phyloP scores from a whole-genome alignment of 1,140 invertebrate species.

The Zaprionus nigranus region DNA sequence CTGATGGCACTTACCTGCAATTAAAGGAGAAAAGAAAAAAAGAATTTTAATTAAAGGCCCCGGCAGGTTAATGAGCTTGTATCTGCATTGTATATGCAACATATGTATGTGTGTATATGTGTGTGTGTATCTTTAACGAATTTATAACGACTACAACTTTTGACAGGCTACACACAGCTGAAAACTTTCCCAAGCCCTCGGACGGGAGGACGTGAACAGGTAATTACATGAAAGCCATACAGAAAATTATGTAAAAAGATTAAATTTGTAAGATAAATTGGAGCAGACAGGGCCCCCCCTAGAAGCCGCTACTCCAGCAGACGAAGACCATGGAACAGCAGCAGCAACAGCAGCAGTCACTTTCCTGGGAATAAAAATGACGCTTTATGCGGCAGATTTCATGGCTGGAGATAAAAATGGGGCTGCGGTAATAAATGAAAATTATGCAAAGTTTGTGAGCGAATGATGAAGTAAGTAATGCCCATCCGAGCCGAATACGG shows the following conservation, averaged over 20 bases:
- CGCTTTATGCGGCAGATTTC: conserved; percentile 61
- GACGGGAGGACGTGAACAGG: conserved; percentile 44
- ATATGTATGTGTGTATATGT: not conserved
- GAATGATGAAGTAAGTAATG: conserved; percentile 76
- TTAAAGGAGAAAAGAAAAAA: conserved; percentile 38
- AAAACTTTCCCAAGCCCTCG: conserved; percentile 62
- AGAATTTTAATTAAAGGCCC: conserved; percentile 56
- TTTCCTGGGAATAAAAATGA: conserved; percentile 46
- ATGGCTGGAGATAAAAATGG: conserved; percentile 71
- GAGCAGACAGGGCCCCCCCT: conserved; percentile 45
- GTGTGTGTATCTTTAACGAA: not conserved
- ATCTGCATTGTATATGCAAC: not conserved
- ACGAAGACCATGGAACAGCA: conserved; percentile 34
- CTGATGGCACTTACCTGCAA: conserved; percentile 66
- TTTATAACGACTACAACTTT: conserved; percentile 39
- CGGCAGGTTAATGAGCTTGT: not conserved
- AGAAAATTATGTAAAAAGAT: conserved; percentile 79
- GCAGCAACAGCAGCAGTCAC: conserved; percentile 9
- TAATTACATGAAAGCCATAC: conserved; percentile 78
- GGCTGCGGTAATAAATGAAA: conserved; percentile 79
- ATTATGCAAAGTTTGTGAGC: conserved; percentile 77
- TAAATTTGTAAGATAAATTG: conserved; percentile 82
- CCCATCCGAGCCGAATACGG: conserved; percentile 72
- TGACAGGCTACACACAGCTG: conserved; percentile 53
- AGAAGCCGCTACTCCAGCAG: not conserved